phyloP scores from a whole-genome alignment of 2,888 invertebrate species.

The Drosophila affinis region DNA sequence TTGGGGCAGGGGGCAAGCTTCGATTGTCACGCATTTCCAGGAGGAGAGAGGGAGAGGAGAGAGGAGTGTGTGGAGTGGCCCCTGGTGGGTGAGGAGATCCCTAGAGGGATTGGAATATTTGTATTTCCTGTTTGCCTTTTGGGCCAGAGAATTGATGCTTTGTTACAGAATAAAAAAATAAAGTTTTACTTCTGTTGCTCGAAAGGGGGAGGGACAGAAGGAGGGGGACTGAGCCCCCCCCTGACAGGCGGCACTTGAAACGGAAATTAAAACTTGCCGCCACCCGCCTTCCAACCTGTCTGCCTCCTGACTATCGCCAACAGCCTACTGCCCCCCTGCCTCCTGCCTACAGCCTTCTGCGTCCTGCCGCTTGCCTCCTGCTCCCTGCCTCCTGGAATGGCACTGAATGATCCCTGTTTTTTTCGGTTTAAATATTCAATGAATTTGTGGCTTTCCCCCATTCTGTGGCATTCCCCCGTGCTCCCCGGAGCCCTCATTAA shows the following conservation, averaged over 20 bases:
- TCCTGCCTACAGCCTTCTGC: too few species aligned
- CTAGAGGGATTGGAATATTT: conserved; percentile 12
- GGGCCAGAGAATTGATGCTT: conserved; percentile 25
- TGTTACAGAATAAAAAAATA: conserved; percentile 4
- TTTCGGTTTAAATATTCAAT: conserved; percentile 7
- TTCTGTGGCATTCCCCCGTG: conserved; percentile 44
- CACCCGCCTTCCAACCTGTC: too few species aligned
- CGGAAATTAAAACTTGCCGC: conserved; percentile 56
- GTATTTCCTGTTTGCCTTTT: conserved; percentile 36
- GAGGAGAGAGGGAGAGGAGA: too few species aligned
- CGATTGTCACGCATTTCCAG: conserved; percentile 20
- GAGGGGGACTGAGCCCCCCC: not conserved
- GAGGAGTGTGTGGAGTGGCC: too few species aligned
- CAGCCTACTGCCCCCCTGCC: too few species aligned
- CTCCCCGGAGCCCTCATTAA: conserved; percentile 50
- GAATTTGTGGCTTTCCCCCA: not conserved
- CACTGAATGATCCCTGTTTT: not conserved
- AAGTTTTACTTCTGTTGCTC: not conserved
- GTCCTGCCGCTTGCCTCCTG: too few species aligned
- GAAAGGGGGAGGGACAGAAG: not conserved
- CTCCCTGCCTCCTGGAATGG: too few species aligned
- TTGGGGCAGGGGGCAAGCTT: not conserved
- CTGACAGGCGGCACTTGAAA: conserved; percentile 40
- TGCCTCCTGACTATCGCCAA: too few species aligned
- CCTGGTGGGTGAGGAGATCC: too few species aligned